These are phyloP conservation scores for Taenaris catops DNA, from an alignment of 2,888 invertebrate genomes.

Conservation along the genomic window DNA sequence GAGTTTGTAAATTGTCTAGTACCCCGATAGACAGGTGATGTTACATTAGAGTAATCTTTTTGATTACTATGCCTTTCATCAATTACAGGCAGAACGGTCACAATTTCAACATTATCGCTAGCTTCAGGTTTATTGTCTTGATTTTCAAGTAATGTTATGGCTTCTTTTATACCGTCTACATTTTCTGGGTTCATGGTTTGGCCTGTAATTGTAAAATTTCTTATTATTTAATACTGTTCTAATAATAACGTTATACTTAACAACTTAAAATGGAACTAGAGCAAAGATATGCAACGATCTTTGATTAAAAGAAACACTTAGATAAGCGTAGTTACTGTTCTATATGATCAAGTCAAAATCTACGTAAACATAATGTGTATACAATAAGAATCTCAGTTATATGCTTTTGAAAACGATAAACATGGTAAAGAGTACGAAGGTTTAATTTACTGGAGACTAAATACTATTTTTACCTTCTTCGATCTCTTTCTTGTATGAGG, in stretches of 20 bases:
- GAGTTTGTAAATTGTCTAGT: conserved; percentile 47
- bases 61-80: conserved; percentile 56
- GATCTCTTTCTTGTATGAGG: conserved; percentile 87
- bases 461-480: conserved; percentile 53
- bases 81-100: conserved; percentile 54
- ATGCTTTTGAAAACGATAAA: too few species aligned
- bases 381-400: too few species aligned
- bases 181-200: conserved; percentile 55
- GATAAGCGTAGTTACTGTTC: too few species aligned
- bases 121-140: conserved; percentile 39
- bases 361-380: too few species aligned
- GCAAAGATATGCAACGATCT: too few species aligned
- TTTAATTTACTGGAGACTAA: too few species aligned
- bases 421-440: too few species aligned
- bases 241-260: too few species aligned
- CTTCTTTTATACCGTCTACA: conserved; percentile 62
- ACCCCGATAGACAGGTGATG: conserved; percentile 57
- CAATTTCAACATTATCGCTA: conserved; percentile 41
- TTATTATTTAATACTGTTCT: too few species aligned
- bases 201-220: conserved; percentile 36
- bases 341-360: too few species aligned
- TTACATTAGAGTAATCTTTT: conserved; percentile 34
- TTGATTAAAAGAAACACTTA: too few species aligned
- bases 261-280: too few species aligned
- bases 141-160: conserved; percentile 62